Percentiles rank a stretch among this genome's conserved stretches.
phyloP scores from a whole-genome alignment of 1,140 invertebrate species.

The Drosophila grimshawi region DNA sequence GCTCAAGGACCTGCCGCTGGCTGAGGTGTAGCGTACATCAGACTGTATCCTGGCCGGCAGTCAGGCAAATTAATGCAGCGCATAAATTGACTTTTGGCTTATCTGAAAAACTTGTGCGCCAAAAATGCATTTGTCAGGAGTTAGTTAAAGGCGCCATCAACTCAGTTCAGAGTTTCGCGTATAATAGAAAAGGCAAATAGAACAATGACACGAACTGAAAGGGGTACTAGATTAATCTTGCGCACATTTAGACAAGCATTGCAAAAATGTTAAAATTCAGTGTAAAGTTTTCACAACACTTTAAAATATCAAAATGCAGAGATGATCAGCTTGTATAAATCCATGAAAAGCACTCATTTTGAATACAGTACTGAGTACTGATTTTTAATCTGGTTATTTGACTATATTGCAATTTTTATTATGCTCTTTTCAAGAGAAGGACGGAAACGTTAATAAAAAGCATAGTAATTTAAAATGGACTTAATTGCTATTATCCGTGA shows the following conservation, averaged over 20 bases:
- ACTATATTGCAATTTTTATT: background rate
- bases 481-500: conserved; percentile 13
- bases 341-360: no score
- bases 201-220: conserved; percentile 6
- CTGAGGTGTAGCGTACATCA: conserved; percentile 4
- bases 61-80: conserved; percentile 46
- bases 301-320: no score
- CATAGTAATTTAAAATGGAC: background rate
- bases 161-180: background rate
- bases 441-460: background rate
- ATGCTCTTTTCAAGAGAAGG: background rate
- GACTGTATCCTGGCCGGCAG: conserved; percentile 10
- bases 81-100: conserved; percentile 54
- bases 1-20: background rate
- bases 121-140: conserved; percentile 49
- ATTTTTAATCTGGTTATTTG: no score
- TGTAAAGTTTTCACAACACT: no score
- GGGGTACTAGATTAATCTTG: conserved; percentile 3
- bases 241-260: no score
- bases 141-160: conserved; percentile 12
- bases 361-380: no score
- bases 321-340: no score
- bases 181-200: conserved; percentile 37
- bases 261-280: no score
- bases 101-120: conserved; percentile 41